Evolutionary conservation across 2,888 invertebrate species (phyloP).

Genomic region (Phortica okadai): DNA sequence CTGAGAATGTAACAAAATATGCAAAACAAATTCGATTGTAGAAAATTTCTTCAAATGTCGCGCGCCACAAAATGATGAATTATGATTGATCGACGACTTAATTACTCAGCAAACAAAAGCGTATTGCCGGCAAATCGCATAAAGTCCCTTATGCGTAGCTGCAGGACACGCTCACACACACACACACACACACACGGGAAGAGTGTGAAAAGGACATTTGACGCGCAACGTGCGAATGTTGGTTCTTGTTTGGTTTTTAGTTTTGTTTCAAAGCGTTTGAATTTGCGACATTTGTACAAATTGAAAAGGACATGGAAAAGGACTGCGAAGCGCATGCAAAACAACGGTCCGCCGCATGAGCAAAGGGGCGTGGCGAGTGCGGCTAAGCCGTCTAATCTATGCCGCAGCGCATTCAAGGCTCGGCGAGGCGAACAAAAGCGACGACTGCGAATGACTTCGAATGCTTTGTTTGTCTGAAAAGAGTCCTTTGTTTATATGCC

Average conservation of each 20-base stretch:
- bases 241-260: not conserved
- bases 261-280: conserved; percentile 42
- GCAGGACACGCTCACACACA: conserved; percentile 1
- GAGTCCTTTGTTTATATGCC: not conserved
- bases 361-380: conserved; percentile 43
- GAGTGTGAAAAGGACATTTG: conserved; percentile 1
- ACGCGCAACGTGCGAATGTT: not conserved
- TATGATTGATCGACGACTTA: conserved; percentile 73
- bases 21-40: not conserved
- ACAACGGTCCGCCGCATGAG: conserved; percentile 9
- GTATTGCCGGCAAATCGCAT: conserved; percentile 48
- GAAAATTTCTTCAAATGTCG: conserved; percentile 18
- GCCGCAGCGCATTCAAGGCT: conserved; percentile 55
- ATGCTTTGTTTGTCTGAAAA: not conserved
- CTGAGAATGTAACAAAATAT: not conserved
- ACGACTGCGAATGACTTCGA: not conserved
- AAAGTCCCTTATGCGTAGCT: conserved; percentile 42
- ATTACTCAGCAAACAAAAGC: conserved; percentile 71
- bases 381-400: conserved; percentile 64
- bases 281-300: conserved; percentile 10
- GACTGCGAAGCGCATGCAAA: conserved; percentile 48
- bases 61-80: conserved; percentile 59
- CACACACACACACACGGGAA: not conserved
- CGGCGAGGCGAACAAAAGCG: conserved; percentile 14
- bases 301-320: conserved; percentile 41